Evolutionary conservation across 2,888 invertebrate genomes (phyloP).

Genomic region (Amblyjoppa fuscipennis): DNA sequence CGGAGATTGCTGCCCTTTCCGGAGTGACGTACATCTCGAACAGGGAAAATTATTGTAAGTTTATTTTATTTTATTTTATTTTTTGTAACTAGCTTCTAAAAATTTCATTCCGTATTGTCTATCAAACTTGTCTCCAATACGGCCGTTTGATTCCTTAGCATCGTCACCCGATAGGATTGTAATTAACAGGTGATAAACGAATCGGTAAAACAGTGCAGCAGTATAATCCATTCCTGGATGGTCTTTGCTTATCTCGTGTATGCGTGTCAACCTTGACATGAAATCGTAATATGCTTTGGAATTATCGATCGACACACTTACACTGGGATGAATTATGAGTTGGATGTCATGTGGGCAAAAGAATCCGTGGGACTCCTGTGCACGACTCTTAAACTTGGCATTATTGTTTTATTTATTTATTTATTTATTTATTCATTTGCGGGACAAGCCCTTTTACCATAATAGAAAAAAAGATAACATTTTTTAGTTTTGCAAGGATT

Average conservation of each 20-base stretch:
- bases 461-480: too few species aligned
- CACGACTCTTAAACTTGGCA: neutral
- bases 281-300: slow-evolving; percentile 50
- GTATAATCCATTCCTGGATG: slow-evolving; percentile 33
- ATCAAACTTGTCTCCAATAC: neutral
- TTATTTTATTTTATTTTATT: neutral
- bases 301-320: slow-evolving; percentile 60
- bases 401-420: too few species aligned
- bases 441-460: too few species aligned
- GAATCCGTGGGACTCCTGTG: neutral
- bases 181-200: slow-evolving; percentile 56
- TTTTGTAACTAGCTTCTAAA: neutral
- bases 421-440: too few species aligned
- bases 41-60: slow-evolving; percentile 97
- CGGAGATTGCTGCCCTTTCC: slow-evolving; percentile 94
- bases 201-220: slow-evolving; percentile 7
- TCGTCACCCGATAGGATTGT: neutral
- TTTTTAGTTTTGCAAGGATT: neutral
- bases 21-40: slow-evolving; percentile 98
- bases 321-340: slow-evolving; percentile 36
- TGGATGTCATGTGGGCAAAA: slow-evolving; percentile 23
- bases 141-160: slow-evolving; percentile 31
- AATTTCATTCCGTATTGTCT: neutral
- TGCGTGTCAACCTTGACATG: slow-evolving; percentile 43
- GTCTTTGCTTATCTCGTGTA: slow-evolving; percentile 22